Evolutionary conservation across 2,888 invertebrate genomes (phyloP).

Genomic region (Calliphora vomitoria): DNA sequence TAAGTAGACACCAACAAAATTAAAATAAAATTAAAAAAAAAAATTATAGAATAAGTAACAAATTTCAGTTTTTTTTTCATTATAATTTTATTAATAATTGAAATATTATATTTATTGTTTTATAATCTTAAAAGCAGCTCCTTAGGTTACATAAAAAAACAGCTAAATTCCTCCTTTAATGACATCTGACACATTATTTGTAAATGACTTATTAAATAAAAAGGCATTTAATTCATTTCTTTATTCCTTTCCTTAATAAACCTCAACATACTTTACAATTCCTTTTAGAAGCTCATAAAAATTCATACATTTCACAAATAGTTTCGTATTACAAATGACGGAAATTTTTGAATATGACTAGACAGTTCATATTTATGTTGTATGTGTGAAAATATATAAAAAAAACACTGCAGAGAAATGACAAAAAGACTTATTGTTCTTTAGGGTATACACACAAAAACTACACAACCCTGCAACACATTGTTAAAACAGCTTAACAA

Average conservation of each 20-base stretch:
- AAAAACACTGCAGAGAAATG: slow-evolving; percentile 3
- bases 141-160: not conserved
- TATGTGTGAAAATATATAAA: not conserved
- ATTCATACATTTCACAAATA: slow-evolving; percentile 41
- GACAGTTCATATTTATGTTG: slow-evolving; percentile 50
- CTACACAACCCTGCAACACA: not conserved
- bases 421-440: slow-evolving; percentile 45
- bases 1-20: slow-evolving; percentile 77
- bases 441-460: slow-evolving; percentile 25
- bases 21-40: not conserved
- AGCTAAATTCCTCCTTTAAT: not conserved
- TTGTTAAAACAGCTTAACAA: not conserved
- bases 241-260: not conserved
- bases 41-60: not conserved
- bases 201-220: slow-evolving; percentile 33
- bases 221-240: slow-evolving; percentile 34
- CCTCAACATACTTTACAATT: not conserved
- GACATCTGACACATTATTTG: slow-evolving; percentile 2
- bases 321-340: slow-evolving; percentile 46
- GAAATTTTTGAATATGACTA: slow-evolving; percentile 55
- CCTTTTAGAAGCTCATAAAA: slow-evolving; percentile 17
- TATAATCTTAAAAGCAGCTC: not conserved
- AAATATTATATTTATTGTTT: slow-evolving; percentile 13
- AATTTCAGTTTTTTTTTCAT: not conserved
- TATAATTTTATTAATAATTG: not conserved